phyloP scores from a whole-genome alignment of 1,140 invertebrate species.

The Trichonephila inaurata region DNA sequence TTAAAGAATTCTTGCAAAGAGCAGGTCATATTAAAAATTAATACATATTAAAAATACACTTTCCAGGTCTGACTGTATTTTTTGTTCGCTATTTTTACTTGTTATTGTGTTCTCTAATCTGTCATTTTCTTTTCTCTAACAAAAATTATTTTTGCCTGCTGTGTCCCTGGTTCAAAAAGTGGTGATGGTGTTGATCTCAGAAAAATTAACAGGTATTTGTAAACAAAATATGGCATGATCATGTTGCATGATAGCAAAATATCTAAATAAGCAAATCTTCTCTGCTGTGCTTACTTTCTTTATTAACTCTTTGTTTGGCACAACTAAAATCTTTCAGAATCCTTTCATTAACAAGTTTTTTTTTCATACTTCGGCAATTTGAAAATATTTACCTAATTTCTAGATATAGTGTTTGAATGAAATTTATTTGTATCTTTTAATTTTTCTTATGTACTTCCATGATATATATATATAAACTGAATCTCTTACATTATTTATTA shows the following conservation, averaged over 20 bases:
- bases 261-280: background rate
- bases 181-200: constrained; percentile 75
- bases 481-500: too few relatives aligned
- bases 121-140: constrained; percentile 58
- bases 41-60: too few relatives aligned
- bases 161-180: constrained; percentile 47
- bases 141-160: constrained; percentile 52
- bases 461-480: too few relatives aligned
- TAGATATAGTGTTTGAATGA: too few relatives aligned
- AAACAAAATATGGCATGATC: constrained; percentile 6
- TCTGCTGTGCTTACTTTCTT: background rate
- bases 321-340: too few relatives aligned
- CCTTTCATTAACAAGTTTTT: too few relatives aligned
- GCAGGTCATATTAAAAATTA: too few relatives aligned
- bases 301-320: background rate
- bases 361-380: too few relatives aligned
- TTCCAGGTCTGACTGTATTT: background rate
- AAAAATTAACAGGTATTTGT: constrained; percentile 74
- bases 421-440: too few relatives aligned
- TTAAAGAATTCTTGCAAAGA: too few relatives aligned
- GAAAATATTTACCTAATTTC: too few relatives aligned
- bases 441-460: too few relatives aligned
- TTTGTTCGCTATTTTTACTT: constrained; percentile 2
- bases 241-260: background rate
- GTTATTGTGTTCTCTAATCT: constrained; percentile 42